Base-by-base conservation (phyloP, 2,888 invertebrate species). In the Cheilosia vernalis region DNA sequence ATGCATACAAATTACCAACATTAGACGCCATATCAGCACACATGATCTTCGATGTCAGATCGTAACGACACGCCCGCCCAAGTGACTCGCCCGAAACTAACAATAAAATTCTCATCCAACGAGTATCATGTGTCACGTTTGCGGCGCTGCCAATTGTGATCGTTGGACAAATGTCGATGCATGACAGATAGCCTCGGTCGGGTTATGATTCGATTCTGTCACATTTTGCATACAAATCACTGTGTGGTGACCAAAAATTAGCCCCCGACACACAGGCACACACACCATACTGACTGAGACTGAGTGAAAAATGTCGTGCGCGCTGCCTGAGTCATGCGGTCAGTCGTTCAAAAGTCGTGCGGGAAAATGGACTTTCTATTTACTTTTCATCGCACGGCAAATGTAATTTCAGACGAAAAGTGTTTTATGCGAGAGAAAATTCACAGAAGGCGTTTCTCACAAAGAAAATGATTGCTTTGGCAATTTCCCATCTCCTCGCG, bases 401-500 rank as follows among this genome's bases (percentile, higher is more conserved):
- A 84, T 80, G 69, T 66, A 80, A 84, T 84, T 84, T 73, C n/a
- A 73, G 73, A 60, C 47, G 64, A 21, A 70, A 74, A 76, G 84
- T 66, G 74, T 74, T 78, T 79, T 84, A 58, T 82, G 55, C 66
- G 42, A 37, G 51, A 40, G 51, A 49, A 70, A 76, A 58, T 49
- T 49, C 80, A 44, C 64, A 76, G 24, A 79, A 55, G 10, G 37
- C 47, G 4, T 27, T 6, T 56, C 53, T 56, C 61, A 60, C 67
- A 81, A 70, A 82, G 70, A 72, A 84, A 80, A 70, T 76, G 74
- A 84, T 84, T 84, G 84, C 84, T 74, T 64, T 80, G 64, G 79
- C 64, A 70, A 83, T 79, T 78, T 66, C 47, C 37, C 30, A 40
- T 49, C 24, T 58, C 49, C 37, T 55, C 47, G 56, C 24, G 40